A percentile compares a stretch with the other conserved stretches of the same genome.
phyloP scores from a whole-genome alignment of 2,797 vertebrate genomes.

The Falco novaeseelandiae region DNA sequence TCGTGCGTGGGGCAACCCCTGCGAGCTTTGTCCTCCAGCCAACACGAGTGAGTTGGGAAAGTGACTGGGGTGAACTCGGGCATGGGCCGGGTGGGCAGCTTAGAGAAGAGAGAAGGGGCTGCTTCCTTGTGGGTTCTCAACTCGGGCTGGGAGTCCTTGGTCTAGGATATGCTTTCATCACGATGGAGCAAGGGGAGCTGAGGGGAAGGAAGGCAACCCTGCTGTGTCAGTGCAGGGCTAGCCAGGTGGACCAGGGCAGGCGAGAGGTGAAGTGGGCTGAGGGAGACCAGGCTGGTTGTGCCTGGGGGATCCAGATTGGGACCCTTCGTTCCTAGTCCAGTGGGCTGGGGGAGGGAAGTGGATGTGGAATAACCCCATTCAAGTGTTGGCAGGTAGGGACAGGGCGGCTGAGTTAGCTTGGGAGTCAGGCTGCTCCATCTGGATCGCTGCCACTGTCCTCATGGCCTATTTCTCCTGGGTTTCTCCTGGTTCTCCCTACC shows the following conservation, averaged over 20 bases:
- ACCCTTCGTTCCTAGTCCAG: not conserved
- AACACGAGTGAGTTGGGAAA: slow-evolving; percentile 86
- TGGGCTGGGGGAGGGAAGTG: not conserved
- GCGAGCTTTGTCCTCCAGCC: slow-evolving; percentile 88
- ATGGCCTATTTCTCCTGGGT: not conserved
- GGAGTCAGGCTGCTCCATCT: not conserved
- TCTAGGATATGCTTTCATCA: not conserved
- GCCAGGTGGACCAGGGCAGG: not conserved
- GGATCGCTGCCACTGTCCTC: not conserved
- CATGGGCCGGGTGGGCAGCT: not conserved
- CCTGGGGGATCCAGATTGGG: not conserved
- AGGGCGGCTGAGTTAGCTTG: not conserved
- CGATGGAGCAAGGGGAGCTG: not conserved
- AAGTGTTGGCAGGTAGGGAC: not conserved
- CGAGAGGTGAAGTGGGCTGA: not conserved
- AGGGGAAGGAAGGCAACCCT: not conserved
- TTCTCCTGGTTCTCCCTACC: not conserved
- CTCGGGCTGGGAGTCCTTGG: not conserved
- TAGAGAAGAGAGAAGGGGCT: not conserved
- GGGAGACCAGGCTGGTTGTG: not conserved
- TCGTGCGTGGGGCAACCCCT: slow-evolving; percentile 92
- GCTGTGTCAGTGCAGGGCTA: not conserved
- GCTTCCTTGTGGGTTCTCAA: accelerated
- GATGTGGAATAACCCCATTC: accelerated
- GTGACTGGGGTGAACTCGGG: accelerated